Evolutionary conservation across 2,888 invertebrate species (phyloP).

Genomic region (Perithous albicinctus): DNA sequence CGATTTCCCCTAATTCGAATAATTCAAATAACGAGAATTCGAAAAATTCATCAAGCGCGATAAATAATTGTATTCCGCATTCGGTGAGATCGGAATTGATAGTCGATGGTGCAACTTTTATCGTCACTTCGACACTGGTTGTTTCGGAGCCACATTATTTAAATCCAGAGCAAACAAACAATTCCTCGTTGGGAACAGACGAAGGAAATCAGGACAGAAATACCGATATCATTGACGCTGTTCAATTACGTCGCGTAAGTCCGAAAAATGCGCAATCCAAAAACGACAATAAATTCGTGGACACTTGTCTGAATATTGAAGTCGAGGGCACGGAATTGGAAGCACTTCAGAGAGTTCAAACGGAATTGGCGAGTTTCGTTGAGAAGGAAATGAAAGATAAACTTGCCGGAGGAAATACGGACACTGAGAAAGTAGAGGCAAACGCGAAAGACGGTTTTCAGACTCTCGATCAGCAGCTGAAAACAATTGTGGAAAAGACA

Average conservation of each 20-base stretch:
- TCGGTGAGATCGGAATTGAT: constrained; percentile 77
- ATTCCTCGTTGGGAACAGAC: constrained; percentile 55
- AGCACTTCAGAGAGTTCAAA: constrained; percentile 78
- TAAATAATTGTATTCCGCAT: constrained; percentile 72
- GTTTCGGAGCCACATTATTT: constrained; percentile 72
- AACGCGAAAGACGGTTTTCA: constrained; percentile 68
- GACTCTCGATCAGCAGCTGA: constrained; percentile 78
- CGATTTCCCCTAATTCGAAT: constrained; percentile 6
- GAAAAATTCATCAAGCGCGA: constrained; percentile 34
- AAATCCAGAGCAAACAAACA: constrained; percentile 38
- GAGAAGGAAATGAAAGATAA: constrained; percentile 78
- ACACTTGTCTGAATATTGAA: constrained; percentile 81
- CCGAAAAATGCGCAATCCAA: constrained; percentile 62
- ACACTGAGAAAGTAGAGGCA: constrained; percentile 19
- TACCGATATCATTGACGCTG: constrained; percentile 81
- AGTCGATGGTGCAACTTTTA: constrained; percentile 78
- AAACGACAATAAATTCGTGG: constrained; percentile 72
- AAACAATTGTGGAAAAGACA: constrained; percentile 79
- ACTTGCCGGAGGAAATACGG: constrained; percentile 51
- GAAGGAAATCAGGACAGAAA: constrained; percentile 75
- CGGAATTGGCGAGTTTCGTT: constrained; percentile 78
- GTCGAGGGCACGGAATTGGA: constrained; percentile 80
- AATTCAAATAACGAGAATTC: constrained; percentile 14
- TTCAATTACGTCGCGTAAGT: constrained; percentile 78
- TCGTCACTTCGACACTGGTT: constrained; percentile 79